Base-by-base conservation (phyloP, 2,113 vertebrate genomes). In the Furnarius figulus region DNA sequence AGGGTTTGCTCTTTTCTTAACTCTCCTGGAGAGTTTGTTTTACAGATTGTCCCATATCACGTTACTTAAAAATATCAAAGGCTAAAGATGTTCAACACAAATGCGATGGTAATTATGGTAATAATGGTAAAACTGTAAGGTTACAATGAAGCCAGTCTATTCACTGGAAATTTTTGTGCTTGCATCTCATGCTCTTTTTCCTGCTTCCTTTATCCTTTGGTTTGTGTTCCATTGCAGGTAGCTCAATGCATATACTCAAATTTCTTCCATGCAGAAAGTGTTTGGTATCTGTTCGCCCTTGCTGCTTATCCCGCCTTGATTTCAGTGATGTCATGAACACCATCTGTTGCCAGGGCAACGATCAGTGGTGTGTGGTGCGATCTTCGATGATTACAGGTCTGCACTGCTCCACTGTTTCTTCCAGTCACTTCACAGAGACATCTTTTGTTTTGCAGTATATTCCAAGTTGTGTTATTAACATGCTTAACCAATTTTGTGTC, bases 361-460 rank as follows among this genome's bases (percentile, higher is more conserved):
- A 87, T 68, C 90, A 93, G 97, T 37, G 7, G 87, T 61, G 66
- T 97, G 79, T 89, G 95, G 86, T 9, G 3, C 33, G 88, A 93
- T 89, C 90, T 14, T 58, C 6, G 18, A 86, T 97, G 97, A 97
- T 95, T 93, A 91, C 91, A 97, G 97, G 93, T 95, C 95, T 96
- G 85, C 56, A 10, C 78, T 47, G 90, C 88, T 94, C 79, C 66
- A 12, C 77, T 88, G 58, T 90, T 81, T 72, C n/a, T 91, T 94
- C 91, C 91, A 96, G 58, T 95, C 94, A 70, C 11, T 81, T 97
- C 91, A 87, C 85, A 82, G 74, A 92, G 70, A 91, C 50, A 17
- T 55, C 87, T 90, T 96, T 96, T 97, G 91, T 97, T 96, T 88
- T 58, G 73, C 44, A 24, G 35, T 24, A 58, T 35, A 87, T 58